Evolutionary conservation across 30 jellyfish, hydroid and myxozoan species (phyloP).

Genomic region (Turritopsis dohrnii): DNA sequence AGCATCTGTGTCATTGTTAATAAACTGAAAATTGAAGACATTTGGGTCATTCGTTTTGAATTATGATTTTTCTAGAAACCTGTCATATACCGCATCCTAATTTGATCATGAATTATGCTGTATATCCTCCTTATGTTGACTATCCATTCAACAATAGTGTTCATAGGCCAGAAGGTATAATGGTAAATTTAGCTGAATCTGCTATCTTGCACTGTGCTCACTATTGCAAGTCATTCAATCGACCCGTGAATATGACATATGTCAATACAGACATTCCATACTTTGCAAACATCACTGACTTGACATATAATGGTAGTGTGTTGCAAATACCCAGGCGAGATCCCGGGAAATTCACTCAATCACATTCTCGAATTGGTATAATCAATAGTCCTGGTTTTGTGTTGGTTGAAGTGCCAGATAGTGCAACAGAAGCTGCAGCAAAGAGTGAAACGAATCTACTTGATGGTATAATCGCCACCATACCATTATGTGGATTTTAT

Average conservation of each 20-base stretch:
- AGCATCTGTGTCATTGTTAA: too few species aligned
- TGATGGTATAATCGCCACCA: conserved; percentile 6
- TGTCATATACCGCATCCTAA: conserved; percentile 14
- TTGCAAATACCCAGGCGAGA: neutral
- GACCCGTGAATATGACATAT: neutral
- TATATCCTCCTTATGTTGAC: neutral
- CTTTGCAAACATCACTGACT: neutral
- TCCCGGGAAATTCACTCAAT: neutral
- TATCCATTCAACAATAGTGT: neutral
- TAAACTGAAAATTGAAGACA: neutral
- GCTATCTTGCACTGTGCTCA: conserved; percentile 3
- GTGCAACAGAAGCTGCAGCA: conserved; percentile 5
- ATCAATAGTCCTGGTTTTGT: conserved; percentile 12
- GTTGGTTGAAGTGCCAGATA: conserved; percentile 3
- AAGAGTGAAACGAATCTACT: neutral
- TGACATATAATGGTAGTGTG: neutral
- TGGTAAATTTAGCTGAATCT: neutral
- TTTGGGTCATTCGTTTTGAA: neutral
- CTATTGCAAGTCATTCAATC: conserved; percentile 13
- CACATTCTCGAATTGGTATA: neutral
- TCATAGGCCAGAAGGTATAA: neutral
- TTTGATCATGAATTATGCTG: neutral
- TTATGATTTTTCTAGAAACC: neutral
- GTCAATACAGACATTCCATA: neutral
- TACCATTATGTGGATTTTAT: conserved; percentile 6